Base-by-base conservation (phyloP, 2,113 vertebrate species). In the Nansenia antarctica region DNA sequence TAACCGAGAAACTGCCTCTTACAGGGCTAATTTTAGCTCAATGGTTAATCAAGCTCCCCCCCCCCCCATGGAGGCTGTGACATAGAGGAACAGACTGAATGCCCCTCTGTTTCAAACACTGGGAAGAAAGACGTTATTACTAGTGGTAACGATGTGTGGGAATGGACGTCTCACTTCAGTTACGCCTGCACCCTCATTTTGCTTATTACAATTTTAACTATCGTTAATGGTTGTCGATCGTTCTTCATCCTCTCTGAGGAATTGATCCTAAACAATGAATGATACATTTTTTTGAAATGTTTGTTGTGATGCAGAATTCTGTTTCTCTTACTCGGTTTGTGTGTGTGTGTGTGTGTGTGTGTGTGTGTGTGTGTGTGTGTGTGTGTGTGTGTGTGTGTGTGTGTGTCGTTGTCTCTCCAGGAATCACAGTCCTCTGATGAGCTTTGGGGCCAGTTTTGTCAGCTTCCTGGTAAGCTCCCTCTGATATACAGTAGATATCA, bases 401-500 rank as follows among this genome's bases (percentile, higher is more conserved):
- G n/a, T n/a, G n/a, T 67, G 0, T 52, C 75, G n/a, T 45, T 78
- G 6, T 86, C 80, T 82, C 76, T 73, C 82, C 78, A 99, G 98
- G 92, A 95, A 93, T 65, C 95, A 98, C 45, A 99, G 98, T 60
- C 98, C 98, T 0, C 76, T 99, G 82, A 99, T 99, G 98, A 99
- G 98, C 86, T 99, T 99, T 70, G 97, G 98, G 72, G 98, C 98
- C 78, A 99, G 98, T 83, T 99, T 99, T 47, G 98, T 99, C 83
- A 98, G 96, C 77, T 99, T 99, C 83, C 90, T 99, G 96, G 98
- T 99, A 85, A 95, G 98, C 95, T 68, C 54, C 62, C 39, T 70
- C 15, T 62, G 39, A 35, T 14, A 27, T 20, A 6, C n/a, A 49
- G n/a, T n/a, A n/a, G n/a, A n/a, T n/a, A n/a, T n/a, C n/a, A n/a